phyloP scores from a whole-genome alignment of 1,140 invertebrate species.

The Dreissena polymorpha region DNA sequence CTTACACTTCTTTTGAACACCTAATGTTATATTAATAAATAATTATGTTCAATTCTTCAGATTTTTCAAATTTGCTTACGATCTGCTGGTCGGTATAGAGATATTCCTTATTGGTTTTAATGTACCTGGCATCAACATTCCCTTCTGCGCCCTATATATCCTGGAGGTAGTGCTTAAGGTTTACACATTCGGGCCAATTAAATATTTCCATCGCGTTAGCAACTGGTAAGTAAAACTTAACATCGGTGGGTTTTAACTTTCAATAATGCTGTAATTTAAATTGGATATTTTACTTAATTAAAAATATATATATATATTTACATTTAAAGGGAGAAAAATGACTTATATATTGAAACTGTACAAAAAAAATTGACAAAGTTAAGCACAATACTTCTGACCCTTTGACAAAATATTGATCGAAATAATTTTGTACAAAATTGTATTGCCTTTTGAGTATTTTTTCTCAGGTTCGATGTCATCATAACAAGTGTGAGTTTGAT shows the following conservation, averaged over 20 bases:
- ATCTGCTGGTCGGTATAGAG: slow-evolving; percentile 26
- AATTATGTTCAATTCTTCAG: slow-evolving; percentile 14
- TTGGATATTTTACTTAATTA: no score
- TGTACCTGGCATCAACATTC: not conserved
- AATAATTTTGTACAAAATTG: no score
- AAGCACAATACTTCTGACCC: no score
- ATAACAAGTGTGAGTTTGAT: not conserved
- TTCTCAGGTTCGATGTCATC: slow-evolving; percentile 18
- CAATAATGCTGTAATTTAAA: no score
- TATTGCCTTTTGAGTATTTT: no score
- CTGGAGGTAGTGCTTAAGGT: slow-evolving; percentile 27
- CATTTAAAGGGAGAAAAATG: no score
- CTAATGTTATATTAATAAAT: not conserved
- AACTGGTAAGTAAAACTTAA: slow-evolving; percentile 20
- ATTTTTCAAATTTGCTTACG: slow-evolving; percentile 24
- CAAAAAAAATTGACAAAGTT: no score
- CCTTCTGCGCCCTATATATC: slow-evolving; percentile 17
- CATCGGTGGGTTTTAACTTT: no score
- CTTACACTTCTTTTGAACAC: no score
- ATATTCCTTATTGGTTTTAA: slow-evolving; percentile 29
- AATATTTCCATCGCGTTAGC: slow-evolving; percentile 12
- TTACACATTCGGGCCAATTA: slow-evolving; percentile 1
- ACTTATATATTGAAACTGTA: no score
- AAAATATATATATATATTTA: no score
- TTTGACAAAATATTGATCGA: no score